Percentiles rank a stretch among this genome's conserved stretches.
These are phyloP conservation scores for Drosophila siamana DNA, from an alignment of 2,888 invertebrate species.

Conservation along the genomic window DNA sequence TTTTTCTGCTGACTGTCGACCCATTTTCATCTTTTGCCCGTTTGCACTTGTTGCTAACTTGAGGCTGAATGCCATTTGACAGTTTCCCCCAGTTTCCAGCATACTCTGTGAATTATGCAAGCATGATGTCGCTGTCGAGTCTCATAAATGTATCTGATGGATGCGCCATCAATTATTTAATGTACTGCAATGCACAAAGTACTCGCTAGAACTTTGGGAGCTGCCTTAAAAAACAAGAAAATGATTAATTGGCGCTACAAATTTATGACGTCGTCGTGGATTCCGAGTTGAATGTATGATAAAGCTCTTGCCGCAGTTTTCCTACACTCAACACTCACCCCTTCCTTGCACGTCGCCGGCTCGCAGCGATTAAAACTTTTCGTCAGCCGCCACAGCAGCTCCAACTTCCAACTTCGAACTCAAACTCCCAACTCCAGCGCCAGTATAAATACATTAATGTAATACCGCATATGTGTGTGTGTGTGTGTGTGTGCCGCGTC, in stretches of 20 bases:
- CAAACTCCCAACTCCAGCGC: constrained; percentile 52
- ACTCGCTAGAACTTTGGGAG: neutral
- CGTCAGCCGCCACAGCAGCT: constrained; percentile 53
- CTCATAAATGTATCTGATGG: constrained; percentile 44
- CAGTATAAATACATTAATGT: constrained; percentile 61
- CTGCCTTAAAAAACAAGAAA: constrained; percentile 21
- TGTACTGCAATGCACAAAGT: constrained; percentile 43
- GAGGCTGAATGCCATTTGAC: constrained; percentile 56
- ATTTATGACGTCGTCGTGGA: constrained; percentile 71
- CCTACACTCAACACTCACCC: no score
- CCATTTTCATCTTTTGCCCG: constrained; percentile 29
- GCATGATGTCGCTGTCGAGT: constrained; percentile 3
- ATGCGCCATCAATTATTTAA: constrained; percentile 65
- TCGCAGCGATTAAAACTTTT: constrained; percentile 70
- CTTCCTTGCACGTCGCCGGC: neutral
- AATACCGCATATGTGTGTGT: constrained; percentile 30
- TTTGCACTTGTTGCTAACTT: constrained; percentile 62
- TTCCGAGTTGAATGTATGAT: constrained; percentile 75
- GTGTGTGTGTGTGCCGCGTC: constrained; percentile 32
- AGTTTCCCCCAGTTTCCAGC: neutral
- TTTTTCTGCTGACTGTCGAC: constrained; percentile 50
- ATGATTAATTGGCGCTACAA: constrained; percentile 79
- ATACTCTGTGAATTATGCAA: constrained; percentile 17
- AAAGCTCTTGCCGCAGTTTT: constrained; percentile 54
- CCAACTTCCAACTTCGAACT: constrained; percentile 56